phyloP scores from a whole-genome alignment of 2,113 vertebrate species.

The Xiphophorus maculatus region DNA sequence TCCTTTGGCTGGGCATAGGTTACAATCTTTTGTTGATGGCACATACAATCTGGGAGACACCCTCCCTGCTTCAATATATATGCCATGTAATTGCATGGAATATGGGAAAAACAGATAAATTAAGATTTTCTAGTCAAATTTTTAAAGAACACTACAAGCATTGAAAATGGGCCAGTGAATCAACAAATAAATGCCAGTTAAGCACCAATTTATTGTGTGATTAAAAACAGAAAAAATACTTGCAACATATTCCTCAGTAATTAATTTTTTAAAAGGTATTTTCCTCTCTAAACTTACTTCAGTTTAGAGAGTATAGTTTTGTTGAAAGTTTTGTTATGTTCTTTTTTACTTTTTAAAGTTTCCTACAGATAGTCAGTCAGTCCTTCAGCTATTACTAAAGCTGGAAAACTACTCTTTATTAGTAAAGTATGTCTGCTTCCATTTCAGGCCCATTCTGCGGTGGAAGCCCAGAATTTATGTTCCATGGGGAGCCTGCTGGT shows the following conservation, averaged over 20 bases:
- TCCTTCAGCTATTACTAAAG: slow-evolving; percentile 52
- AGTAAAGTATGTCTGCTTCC: slow-evolving; percentile 68
- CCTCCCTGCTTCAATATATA: no score
- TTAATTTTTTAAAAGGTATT: background rate
- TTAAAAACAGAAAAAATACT: background rate
- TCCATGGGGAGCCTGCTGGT: slow-evolving; percentile 46
- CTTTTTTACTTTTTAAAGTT: slow-evolving; percentile 3
- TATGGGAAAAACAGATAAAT: background rate
- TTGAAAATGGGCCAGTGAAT: background rate
- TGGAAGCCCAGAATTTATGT: slow-evolving; percentile 73
- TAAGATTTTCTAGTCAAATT: background rate
- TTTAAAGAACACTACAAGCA: background rate
- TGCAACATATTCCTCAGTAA: no score
- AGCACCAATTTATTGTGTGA: background rate
- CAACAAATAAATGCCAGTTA: background rate
- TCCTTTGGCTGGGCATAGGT: no score
- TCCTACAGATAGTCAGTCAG: slow-evolving; percentile 16
- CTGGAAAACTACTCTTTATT: slow-evolving; percentile 73
- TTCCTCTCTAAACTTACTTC: background rate
- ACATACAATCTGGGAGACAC: no score
- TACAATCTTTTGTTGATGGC: no score
- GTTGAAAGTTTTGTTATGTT: background rate
- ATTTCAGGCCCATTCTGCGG: slow-evolving; percentile 46
- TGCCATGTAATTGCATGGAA: no score
- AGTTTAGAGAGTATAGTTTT: background rate